A percentile compares a stretch with the other conserved stretches of the same genome.
Evolutionary conservation across 2,113 vertebrate species (phyloP).

Genomic region (Myrmecobius fasciatus): DNA sequence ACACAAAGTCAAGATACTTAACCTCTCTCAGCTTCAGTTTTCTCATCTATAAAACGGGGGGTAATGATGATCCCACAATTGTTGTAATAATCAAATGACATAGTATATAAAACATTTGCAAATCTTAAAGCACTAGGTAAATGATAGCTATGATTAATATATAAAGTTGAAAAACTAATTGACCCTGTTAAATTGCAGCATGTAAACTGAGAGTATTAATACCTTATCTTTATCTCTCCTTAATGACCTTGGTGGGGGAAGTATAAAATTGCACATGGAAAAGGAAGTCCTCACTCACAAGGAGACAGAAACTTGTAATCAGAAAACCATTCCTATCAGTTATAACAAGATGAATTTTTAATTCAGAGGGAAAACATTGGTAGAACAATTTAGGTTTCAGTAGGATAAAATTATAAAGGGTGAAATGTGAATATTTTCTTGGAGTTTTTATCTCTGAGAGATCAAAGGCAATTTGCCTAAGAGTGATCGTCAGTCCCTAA

Average conservation of each 20-base stretch:
- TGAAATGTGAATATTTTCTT: constrained; percentile 18
- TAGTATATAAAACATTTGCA: background rate
- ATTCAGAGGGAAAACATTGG: constrained; percentile 44
- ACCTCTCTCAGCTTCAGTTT: background rate
- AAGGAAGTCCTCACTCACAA: background rate
- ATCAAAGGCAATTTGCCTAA: background rate
- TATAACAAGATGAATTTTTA: constrained; percentile 34
- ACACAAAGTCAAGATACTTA: background rate
- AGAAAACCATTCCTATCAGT: background rate
- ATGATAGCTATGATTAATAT: background rate
- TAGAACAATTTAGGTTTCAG: constrained; percentile 35
- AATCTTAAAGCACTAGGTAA: background rate
- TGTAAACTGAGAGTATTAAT: background rate
- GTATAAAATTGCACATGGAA: background rate
- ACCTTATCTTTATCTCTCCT: too few species aligned
- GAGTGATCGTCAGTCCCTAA: background rate
- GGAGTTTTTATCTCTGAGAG: background rate
- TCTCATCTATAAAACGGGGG: background rate
- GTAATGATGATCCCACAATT: background rate
- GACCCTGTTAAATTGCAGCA: background rate
- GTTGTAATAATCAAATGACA: background rate
- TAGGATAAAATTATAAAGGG: background rate
- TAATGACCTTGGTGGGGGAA: background rate
- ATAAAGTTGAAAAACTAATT: background rate
- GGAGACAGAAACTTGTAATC: background rate